These are phyloP conservation scores for Leptinotarsa juncta DNA, from an alignment of 2,888 invertebrate genomes.

Conservation along the genomic window DNA sequence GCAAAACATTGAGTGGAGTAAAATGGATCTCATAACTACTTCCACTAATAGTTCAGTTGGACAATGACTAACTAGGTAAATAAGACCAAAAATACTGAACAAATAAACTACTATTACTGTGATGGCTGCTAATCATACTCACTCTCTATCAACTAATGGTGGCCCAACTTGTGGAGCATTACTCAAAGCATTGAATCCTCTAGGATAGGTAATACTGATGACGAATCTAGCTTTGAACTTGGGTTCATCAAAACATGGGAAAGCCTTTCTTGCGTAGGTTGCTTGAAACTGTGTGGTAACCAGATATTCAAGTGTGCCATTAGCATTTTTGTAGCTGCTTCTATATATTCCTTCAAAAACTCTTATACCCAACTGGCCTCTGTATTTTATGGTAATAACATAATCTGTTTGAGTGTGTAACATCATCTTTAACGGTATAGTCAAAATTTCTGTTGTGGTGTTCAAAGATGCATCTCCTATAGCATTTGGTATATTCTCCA, in stretches of 20 bases:
- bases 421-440: constrained; percentile 29
- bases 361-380: constrained; percentile 55
- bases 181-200: constrained; percentile 46
- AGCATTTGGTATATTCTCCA: constrained; percentile 5
- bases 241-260: constrained; percentile 83
- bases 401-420: constrained; percentile 35
- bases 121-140: constrained; percentile 18
- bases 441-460: constrained; percentile 42
- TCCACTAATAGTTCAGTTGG: too few species aligned
- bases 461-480: constrained; percentile 27
- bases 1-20: too few species aligned
- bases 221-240: constrained; percentile 62
- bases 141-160: constrained; percentile 9
- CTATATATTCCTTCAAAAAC: constrained; percentile 68
- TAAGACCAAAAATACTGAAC: background rate
- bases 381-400: constrained; percentile 45
- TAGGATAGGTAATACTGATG: constrained; percentile 63
- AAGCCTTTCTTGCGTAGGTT: constrained; percentile 75
- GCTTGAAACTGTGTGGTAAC: constrained; percentile 80
- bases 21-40: too few species aligned
- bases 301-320: constrained; percentile 54
- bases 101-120: too few species aligned
- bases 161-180: constrained; percentile 41
- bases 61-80: background rate
- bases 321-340: constrained; percentile 63